phyloP scores from a whole-genome alignment of 2,888 invertebrate genomes.

The Drosophila sordidapex region DNA sequence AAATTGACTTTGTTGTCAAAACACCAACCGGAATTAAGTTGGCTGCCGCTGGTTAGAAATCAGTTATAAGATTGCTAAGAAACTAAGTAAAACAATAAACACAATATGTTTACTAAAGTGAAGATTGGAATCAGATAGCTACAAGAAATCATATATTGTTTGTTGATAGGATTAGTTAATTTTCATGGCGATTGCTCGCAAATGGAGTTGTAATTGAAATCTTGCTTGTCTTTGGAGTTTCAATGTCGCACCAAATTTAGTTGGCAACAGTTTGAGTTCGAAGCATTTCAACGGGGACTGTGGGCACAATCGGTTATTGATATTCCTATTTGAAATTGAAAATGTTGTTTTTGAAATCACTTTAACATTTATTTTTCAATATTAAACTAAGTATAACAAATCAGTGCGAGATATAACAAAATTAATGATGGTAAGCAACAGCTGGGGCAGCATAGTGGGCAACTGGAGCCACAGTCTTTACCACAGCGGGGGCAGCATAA shows the following conservation, averaged over 20 bases:
- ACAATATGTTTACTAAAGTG: slow-evolving; percentile 1
- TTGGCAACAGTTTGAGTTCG: slow-evolving; percentile 47
- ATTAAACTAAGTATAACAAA: slow-evolving; percentile 39
- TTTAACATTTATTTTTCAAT: slow-evolving; percentile 40
- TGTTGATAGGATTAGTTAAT: slow-evolving; percentile 64
- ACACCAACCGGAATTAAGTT: slow-evolving; percentile 53
- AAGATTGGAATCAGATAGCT: slow-evolving; percentile 1
- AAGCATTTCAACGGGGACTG: slow-evolving; percentile 33
- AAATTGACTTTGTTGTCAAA: slow-evolving; percentile 25
- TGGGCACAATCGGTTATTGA: slow-evolving; percentile 58
- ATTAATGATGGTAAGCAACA: slow-evolving; percentile 53
- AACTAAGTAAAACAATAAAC: slow-evolving; percentile 1
- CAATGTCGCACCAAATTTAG: slow-evolving; percentile 69
- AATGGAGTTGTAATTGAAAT: slow-evolving; percentile 63
- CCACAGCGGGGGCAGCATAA: slow-evolving; percentile 37
- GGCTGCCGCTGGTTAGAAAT: background rate
- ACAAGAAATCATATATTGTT: slow-evolving; percentile 37
- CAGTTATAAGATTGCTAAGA: background rate
- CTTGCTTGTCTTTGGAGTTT: slow-evolving; percentile 62
- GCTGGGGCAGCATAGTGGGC: slow-evolving; percentile 43
- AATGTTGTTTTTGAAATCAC: slow-evolving; percentile 9
- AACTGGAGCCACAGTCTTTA: slow-evolving; percentile 39
- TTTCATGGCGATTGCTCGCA: slow-evolving; percentile 37
- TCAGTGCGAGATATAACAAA: slow-evolving; percentile 13
- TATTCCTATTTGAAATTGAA: slow-evolving; percentile 24